Percentiles rank a stretch among this genome's conserved stretches.
Conservation (phyloP, 2,888 invertebrate genomes). For the Seira sanloemensis region DNA sequence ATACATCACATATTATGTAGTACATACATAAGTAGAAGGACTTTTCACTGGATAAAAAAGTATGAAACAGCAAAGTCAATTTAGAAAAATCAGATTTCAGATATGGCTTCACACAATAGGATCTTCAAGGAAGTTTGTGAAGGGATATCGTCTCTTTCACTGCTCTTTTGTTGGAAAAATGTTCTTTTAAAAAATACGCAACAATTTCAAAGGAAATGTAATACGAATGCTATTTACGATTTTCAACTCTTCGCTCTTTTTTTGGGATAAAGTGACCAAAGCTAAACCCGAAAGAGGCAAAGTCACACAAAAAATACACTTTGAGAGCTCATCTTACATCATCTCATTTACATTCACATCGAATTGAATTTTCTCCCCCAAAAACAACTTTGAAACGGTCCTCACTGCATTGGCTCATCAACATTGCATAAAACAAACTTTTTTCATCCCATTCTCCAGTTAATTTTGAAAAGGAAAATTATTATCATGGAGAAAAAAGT, state of each 20-base stretch:
- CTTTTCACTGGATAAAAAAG: not conserved
- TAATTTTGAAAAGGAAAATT: not conserved
- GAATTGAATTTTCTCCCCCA: not conserved
- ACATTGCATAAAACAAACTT: not conserved
- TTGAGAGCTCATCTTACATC: not conserved
- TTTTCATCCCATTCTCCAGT: not conserved
- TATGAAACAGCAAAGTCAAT: not conserved
- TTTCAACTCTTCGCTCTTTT: too few species aligned
- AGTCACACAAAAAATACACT: not conserved
- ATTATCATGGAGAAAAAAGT: constrained; percentile 29
- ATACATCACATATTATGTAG: not conserved
- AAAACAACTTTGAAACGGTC: not conserved
- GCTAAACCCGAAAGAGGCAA: not conserved
- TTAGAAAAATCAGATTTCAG: not conserved
- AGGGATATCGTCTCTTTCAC: not conserved
- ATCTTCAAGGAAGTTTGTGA: not conserved
- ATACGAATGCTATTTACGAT: too few species aligned
- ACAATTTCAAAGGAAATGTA: not conserved
- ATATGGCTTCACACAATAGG: not conserved
- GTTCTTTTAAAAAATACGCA: not conserved
- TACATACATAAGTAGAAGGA: not conserved
- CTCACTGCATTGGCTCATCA: not conserved
- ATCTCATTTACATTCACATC: not conserved
- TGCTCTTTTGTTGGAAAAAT: not conserved
- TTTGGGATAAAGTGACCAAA: too few species aligned